phyloP scores from a whole-genome alignment of 2,888 invertebrate genomes.

The Xylota sylvarum region DNA sequence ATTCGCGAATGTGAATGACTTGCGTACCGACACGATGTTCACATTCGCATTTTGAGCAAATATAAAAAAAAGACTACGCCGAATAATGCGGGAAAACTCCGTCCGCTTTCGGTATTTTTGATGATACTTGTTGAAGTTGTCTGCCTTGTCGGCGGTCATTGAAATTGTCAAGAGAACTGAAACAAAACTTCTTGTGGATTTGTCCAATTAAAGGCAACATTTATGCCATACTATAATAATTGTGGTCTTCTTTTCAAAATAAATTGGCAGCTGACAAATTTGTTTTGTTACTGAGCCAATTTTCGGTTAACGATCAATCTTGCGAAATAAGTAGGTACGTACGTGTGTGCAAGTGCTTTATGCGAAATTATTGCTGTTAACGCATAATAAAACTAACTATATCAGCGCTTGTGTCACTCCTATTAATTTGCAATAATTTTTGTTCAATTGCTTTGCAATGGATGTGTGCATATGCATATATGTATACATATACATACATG shows the following conservation, averaged over 20 bases:
- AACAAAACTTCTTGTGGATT: slow-evolving; percentile 26
- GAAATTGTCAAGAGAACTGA: slow-evolving; percentile 7
- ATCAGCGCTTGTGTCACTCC: slow-evolving; percentile 3
- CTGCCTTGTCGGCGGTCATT: not conserved
- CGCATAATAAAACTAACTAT: not conserved
- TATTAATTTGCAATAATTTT: slow-evolving; percentile 1
- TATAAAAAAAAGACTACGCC: not conserved
- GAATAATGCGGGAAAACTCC: slow-evolving; percentile 15
- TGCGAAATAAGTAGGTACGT: not conserved
- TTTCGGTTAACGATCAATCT: slow-evolving; percentile 15
- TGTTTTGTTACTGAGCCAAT: slow-evolving; percentile 25
- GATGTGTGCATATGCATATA: not conserved
- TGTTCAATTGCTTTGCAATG: not conserved
- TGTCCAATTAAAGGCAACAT: slow-evolving; percentile 15
- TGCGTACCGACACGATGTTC: slow-evolving; percentile 8
- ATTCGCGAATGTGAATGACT: slow-evolving; percentile 31
- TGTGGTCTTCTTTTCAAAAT: slow-evolving; percentile 22
- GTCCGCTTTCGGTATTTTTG: slow-evolving; percentile 11
- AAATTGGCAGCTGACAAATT: slow-evolving; percentile 30
- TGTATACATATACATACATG: too few species aligned
- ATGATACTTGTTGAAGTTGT: slow-evolving; percentile 7
- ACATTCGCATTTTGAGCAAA: slow-evolving; percentile 13
- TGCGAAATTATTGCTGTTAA: slow-evolving; percentile 3
- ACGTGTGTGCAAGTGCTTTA: not conserved
- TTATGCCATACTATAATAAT: slow-evolving; percentile 10